Percentiles rank a stretch among this genome's conserved stretches.
Conservation (phyloP, 2,888 invertebrate genomes). For the Cremastobaeus sp. region DNA sequence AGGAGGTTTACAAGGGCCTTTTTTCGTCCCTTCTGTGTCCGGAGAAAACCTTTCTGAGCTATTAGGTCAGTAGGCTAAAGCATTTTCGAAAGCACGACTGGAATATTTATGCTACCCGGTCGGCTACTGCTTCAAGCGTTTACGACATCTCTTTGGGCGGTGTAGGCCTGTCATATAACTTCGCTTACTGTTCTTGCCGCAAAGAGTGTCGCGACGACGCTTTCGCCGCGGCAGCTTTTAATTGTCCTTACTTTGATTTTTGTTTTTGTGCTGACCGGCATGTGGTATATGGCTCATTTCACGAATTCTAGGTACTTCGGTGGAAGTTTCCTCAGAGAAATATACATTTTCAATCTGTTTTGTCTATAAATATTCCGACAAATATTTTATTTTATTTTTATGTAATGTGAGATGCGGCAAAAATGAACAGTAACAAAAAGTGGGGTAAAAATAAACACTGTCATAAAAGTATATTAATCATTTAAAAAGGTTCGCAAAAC, state of each 20-base stretch:
- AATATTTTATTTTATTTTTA: no score
- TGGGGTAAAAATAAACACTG: no score
- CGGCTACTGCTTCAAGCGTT: slow-evolving; percentile 39
- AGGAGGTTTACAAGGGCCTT: slow-evolving; percentile 25
- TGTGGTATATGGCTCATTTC: slow-evolving; percentile 7
- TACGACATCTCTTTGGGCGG: slow-evolving; percentile 32
- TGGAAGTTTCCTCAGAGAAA: no score
- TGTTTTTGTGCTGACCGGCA: slow-evolving; percentile 6
- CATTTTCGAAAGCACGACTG: slow-evolving; percentile 33
- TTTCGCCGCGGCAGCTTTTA: slow-evolving; percentile 28
- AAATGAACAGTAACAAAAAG: no score
- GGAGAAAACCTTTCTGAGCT: slow-evolving; percentile 33
- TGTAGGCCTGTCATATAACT: slow-evolving; percentile 42
- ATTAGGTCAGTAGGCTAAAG: slow-evolving; percentile 46
- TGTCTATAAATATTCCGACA: no score
- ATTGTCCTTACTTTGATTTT: not conserved
- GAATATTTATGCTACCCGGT: slow-evolving; percentile 42
- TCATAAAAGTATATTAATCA: no score
- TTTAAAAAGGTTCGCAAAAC: no score
- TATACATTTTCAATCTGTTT: no score
- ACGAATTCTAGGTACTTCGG: no score
- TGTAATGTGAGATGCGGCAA: no score
- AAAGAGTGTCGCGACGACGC: slow-evolving; percentile 27
- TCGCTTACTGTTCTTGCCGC: slow-evolving; percentile 47
- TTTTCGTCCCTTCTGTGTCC: slow-evolving; percentile 2